A percentile compares a stretch with the other conserved stretches of the same genome.
phyloP scores from a whole-genome alignment of 2,113 vertebrate species.

The Etia nguti region DNA sequence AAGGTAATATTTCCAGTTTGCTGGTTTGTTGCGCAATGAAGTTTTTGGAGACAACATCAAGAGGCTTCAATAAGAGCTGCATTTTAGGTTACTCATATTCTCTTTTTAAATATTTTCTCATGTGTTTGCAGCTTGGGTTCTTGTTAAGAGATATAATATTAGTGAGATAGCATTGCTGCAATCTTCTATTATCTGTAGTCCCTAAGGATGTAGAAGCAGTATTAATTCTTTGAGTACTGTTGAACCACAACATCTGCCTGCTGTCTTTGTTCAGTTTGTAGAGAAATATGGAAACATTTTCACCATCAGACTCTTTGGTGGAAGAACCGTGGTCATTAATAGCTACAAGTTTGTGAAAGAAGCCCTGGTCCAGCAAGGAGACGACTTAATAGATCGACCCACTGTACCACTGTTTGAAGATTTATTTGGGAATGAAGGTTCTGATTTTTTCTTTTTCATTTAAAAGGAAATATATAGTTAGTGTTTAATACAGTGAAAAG shows the following conservation, averaged over 20 bases:
- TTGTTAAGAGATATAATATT: not conserved
- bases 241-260: not conserved
- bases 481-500: not conserved
- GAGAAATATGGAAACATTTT: not conserved
- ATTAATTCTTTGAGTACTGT: not conserved
- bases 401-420: not conserved
- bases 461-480: not conserved
- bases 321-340: not conserved
- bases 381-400: not conserved
- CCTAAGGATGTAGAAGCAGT: no score
- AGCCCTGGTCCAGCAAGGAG: not conserved
- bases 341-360: not conserved
- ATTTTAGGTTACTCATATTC: not conserved
- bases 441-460: not conserved
- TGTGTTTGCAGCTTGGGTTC: not conserved
- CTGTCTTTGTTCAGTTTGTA: not conserved
- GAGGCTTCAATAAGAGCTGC: not conserved
- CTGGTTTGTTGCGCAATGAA: no score
- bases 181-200: not conserved
- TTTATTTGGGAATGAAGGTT: not conserved
- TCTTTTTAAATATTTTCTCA: not conserved
- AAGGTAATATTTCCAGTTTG: no score
- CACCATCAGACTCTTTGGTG: not conserved
- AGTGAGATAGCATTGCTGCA: not conserved
- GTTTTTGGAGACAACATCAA: rapidly evolving